Conservation (phyloP, 2,797 vertebrate species). For the Brotula barbata region DNA sequence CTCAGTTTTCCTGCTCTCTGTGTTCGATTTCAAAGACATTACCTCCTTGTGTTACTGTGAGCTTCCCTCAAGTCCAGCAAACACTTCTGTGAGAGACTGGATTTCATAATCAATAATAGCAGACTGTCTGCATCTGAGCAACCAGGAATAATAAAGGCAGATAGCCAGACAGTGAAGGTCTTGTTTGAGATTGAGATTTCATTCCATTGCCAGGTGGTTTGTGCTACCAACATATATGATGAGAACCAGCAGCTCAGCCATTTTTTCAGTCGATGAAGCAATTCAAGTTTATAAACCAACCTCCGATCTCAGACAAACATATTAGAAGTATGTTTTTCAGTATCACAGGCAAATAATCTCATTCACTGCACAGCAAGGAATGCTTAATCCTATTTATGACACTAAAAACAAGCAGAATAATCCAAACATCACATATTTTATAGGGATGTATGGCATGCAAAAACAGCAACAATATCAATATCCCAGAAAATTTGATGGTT, state of each 20-base stretch:
- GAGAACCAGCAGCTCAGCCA: constrained; percentile 19
- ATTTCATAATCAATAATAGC: constrained; percentile 65
- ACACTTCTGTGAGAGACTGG: constrained; percentile 52
- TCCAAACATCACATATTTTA: neutral
- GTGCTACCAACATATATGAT: constrained; percentile 24
- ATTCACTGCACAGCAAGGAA: neutral
- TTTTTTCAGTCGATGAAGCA: constrained; percentile 31
- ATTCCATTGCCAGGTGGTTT: constrained; percentile 36
- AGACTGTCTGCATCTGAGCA: constrained; percentile 39
- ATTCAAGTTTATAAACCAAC: constrained; percentile 16
- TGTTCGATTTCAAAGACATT: constrained; percentile 56
- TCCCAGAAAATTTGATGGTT: too few species aligned
- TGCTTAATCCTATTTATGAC: neutral
- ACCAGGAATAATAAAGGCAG: constrained; percentile 52
- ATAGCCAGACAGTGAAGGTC: constrained; percentile 37
- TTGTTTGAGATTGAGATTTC: constrained; percentile 23
- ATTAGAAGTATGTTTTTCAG: constrained; percentile 22
- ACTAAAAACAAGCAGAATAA: neutral
- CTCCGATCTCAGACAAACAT: constrained; percentile 1
- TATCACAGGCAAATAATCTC: neutral
- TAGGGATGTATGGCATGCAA: neutral
- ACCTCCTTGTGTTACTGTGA: constrained; percentile 48
- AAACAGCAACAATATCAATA: neutral
- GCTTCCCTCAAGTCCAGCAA: constrained; percentile 48
- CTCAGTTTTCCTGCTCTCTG: constrained; percentile 30